Percentiles rank a stretch among this genome's conserved stretches.
Evolutionary conservation across 2,113 vertebrate genomes (phyloP).

Genomic region (Lonchura striata): DNA sequence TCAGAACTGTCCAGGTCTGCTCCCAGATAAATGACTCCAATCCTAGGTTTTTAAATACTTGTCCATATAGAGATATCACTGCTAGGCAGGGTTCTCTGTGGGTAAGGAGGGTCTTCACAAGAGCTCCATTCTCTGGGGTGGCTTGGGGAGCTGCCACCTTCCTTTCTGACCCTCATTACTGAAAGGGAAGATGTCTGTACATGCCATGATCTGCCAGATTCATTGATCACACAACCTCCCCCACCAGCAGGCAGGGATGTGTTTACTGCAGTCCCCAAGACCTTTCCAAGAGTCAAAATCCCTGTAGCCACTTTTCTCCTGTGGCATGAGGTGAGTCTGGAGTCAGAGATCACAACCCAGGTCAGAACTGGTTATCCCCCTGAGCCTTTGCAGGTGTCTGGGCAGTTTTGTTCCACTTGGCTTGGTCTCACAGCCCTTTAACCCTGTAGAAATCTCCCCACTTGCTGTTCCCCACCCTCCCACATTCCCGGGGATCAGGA

Average conservation of each 20-base stretch:
- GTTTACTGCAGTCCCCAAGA: background rate
- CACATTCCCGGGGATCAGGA: background rate
- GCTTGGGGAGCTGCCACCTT: background rate
- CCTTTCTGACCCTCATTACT: background rate
- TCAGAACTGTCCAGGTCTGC: background rate
- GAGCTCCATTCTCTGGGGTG: background rate
- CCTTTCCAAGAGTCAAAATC: background rate
- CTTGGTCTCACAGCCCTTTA: background rate
- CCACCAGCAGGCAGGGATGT: background rate
- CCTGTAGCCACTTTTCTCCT: background rate
- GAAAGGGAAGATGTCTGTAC: background rate
- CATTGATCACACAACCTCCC: no score
- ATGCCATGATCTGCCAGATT: background rate
- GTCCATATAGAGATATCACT: background rate
- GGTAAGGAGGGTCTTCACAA: background rate
- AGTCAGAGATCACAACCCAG: background rate
- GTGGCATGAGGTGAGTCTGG: background rate
- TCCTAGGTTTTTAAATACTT: background rate
- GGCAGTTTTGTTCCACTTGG: background rate
- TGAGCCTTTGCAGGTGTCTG: background rate
- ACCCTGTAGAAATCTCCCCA: background rate
- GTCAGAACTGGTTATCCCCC: background rate
- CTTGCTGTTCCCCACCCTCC: background rate
- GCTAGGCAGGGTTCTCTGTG: no score
- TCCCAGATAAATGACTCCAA: background rate